Conservation (phyloP, 2,888 invertebrate genomes). For the Scaptomyza flava region DNA sequence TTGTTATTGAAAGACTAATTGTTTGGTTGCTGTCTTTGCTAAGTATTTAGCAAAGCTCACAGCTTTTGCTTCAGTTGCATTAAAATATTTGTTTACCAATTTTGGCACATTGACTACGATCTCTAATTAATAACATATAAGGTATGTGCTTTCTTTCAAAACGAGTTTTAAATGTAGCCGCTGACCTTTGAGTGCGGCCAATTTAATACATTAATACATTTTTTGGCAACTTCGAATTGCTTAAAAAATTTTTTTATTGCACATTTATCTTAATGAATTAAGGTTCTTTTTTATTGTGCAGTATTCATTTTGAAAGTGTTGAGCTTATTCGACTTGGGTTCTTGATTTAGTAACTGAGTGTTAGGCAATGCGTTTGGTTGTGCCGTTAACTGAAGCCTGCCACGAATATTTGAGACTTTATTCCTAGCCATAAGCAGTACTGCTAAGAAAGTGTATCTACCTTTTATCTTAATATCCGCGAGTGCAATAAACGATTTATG, state of each 20-base stretch:
- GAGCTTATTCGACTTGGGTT: slow-evolving; percentile 44
- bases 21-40: slow-evolving; percentile 13
- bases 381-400: slow-evolving; percentile 8
- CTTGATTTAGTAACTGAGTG: slow-evolving; percentile 61
- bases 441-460: background rate
- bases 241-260: background rate
- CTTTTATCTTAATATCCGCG: slow-evolving; percentile 52
- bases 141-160: slow-evolving; percentile 2
- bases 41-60: background rate
- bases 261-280: slow-evolving; percentile 19
- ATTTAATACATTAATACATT: background rate
- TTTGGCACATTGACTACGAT: slow-evolving; percentile 1
- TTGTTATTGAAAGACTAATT: background rate
- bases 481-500: slow-evolving; percentile 66
- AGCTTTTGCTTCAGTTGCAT: slow-evolving; percentile 1
- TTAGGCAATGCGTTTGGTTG: slow-evolving; percentile 47
- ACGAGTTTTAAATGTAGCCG: slow-evolving; percentile 7
- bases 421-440: slow-evolving; percentile 10
- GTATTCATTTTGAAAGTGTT: slow-evolving; percentile 35
- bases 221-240: background rate
- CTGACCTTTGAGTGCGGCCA: background rate
- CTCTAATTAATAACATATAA: background rate
- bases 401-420: slow-evolving; percentile 5
- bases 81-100: background rate
- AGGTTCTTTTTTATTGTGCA: background rate